Evolutionary conservation across 23 tunicate genomes (phyloP).

Genomic region (Halocynthia aurantium): DNA sequence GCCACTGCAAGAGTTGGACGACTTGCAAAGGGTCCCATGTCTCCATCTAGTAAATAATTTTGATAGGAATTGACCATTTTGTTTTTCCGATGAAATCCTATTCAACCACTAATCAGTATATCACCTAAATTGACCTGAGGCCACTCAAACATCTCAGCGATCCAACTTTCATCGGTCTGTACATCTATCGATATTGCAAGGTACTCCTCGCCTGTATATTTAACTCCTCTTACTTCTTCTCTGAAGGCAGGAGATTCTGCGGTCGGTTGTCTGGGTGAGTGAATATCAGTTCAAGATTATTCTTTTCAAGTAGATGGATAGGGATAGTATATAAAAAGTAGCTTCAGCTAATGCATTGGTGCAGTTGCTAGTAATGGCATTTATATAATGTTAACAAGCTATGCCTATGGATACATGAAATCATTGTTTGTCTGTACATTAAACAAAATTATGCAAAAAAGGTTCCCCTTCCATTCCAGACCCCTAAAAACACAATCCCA

Average conservation of each 20-base stretch:
- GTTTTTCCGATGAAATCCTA: too few species aligned
- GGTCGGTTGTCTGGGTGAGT: neutral
- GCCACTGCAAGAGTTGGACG: conserved; percentile 26
- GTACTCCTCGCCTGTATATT: conserved; percentile 67
- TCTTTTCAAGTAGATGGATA: neutral
- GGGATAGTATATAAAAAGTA: neutral
- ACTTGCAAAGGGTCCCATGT: conserved; percentile 2
- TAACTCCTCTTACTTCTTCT: conserved; percentile 39
- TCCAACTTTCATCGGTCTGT: conserved; percentile 85
- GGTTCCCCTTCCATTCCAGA: too few species aligned
- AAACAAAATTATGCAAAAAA: too few species aligned
- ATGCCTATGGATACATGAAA: neutral
- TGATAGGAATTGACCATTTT: neutral
- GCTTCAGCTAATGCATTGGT: neutral
- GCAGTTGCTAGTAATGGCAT: neutral
- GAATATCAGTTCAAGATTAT: neutral
- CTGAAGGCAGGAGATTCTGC: conserved; percentile 18
- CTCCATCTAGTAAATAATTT: neutral
- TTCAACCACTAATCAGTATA: neutral
- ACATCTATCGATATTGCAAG: conserved; percentile 67
- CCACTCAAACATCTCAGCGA: conserved; percentile 17
- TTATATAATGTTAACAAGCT: neutral
- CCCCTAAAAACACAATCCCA: too few species aligned
- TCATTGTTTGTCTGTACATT: neutral
- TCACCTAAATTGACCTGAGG: neutral